Evolutionary conservation across 2,888 invertebrate genomes (phyloP), one percentile per base, ranked within the genome.

Genomic region (Sialis fuliginosa): DNA sequence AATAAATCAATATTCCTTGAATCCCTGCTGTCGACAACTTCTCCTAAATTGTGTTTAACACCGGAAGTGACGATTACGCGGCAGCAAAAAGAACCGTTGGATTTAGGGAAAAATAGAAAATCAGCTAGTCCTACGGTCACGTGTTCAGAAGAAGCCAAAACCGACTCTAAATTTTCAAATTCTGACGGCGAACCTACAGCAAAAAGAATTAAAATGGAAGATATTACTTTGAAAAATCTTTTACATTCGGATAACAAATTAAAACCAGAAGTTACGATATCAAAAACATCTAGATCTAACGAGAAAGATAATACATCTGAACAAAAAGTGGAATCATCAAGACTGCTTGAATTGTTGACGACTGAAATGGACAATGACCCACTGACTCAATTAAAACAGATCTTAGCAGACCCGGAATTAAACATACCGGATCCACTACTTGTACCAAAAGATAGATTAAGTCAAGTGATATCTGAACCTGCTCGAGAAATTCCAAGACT

Each of bases 391-490:
- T 66, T 87, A 6, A 76, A 79, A 53, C 71, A 77, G 57, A 67
- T 88, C 30, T 70, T 81, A 50, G 69, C 70, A 43, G 79, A 77
- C 55, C 69, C 76, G 6, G 75, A 76, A 52, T 74, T 81, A 57
- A 75, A 79, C 60, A 75, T 88, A 58, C 87, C 87, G 39, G 86
- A 88, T 68, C 87, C 87, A 7, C 69, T 88, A 56, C 63, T 88
- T 50, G 79, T 88, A 51, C 88, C 88, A 45, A 81, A 83, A 63
- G 79, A 83, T 56, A 75, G 76, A 55, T 64, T 88, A 43, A 77
- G 79, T 45, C 72, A 74, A 13, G 75, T 88, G 35, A 67, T 87
- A 30, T 73, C 76, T 1, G 74, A 78, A 5, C 88, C 88, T 1
- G 81, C 75, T 1, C 72, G 70, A 45, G 87, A 87, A 68, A 86